Percentiles rank a stretch among this genome's conserved stretches.
These are phyloP conservation scores for Clanis bilineata DNA, from an alignment of 2,888 invertebrate species.

Conservation along the genomic window DNA sequence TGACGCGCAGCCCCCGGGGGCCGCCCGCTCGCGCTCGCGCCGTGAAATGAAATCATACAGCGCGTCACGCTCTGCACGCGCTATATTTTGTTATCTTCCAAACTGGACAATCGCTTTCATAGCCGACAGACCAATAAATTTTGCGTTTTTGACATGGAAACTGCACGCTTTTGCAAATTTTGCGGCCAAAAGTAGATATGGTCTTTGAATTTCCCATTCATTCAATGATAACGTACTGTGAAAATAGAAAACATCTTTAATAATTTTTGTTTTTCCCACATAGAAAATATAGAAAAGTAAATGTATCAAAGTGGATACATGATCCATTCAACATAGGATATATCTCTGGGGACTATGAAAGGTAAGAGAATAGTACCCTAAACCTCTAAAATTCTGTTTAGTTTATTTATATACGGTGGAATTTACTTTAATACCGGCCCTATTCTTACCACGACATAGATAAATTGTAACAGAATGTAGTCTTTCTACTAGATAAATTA, in stretches of 20 bases:
- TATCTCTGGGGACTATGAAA: too few species aligned
- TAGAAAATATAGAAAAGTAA: too few species aligned
- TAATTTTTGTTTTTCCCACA: too few species aligned
- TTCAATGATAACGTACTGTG: not conserved
- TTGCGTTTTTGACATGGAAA: constrained; percentile 16
- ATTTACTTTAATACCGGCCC: too few species aligned
- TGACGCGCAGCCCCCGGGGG: not conserved
- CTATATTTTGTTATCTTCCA: constrained; percentile 5
- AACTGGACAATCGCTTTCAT: constrained; percentile 15
- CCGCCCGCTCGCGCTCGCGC: constrained; percentile 20
- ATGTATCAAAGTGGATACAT: too few species aligned
- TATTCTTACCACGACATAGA: too few species aligned
- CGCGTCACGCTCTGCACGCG: constrained; percentile 8
- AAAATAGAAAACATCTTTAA: not conserved
- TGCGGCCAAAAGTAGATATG: not conserved
- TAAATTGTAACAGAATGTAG: not conserved
- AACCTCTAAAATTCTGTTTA: too few species aligned
- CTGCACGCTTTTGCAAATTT: not conserved
- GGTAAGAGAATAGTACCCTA: too few species aligned
- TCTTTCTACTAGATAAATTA: not conserved
- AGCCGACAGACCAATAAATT: constrained; percentile 26
- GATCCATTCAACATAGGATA: too few species aligned
- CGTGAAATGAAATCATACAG: constrained; percentile 33
- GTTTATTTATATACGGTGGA: too few species aligned
- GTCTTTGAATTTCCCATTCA: not conserved